Base-by-base conservation (phyloP, 2,113 vertebrate genomes). In the Archilochus colubris region DNA sequence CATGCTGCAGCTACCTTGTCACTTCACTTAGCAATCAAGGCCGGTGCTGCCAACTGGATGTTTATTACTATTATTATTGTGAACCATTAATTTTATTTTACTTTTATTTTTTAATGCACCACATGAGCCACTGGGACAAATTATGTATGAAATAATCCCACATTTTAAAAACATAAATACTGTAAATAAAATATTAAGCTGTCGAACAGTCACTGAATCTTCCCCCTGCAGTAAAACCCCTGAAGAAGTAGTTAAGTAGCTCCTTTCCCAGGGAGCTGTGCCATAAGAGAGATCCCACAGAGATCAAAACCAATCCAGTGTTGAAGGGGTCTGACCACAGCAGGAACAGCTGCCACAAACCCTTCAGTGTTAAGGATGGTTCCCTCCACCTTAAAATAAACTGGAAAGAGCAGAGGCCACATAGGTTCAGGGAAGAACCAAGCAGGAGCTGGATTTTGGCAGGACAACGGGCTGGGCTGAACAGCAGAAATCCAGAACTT, bases 121-220 rank as follows among this genome's bases (percentile, higher is more conserved):
- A 31, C 24, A 55, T 54, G 30, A n/a, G 31, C 84, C 79, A 72
- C 68, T 64, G 62, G 73, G 82, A 93, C 55, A 95, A 96, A 95
- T 94, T 82, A 95, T 95, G 95, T 68, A 83, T 21, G 89, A 96
- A 91, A 96, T 70, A 75, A 91, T 95, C 74, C 74, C 74, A 50
- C 54, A 38, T 86, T 88, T 96, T 59, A 19, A 73, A 96, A 97
- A 96, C 63, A 68, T 55, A 95, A 89, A 95, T 59, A 86, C 74
- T 14, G 68, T 97, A 95, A 97, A 97, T 97, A 96, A 96, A 97
- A 97, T 78, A 97, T 92, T 91, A 97, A 92, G 83, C 59, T 40
- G 15, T 53, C 28, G 23, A 92, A 90, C 86, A 89, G 62, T 58
- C 82, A 94, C 4, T 36, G 79, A 95, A 92, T 80, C 69, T 67